Evolutionary conservation across 2,888 invertebrate species (phyloP), one percentile per base, ranked within the genome.

Genomic region (Drosophila algonquin): DNA sequence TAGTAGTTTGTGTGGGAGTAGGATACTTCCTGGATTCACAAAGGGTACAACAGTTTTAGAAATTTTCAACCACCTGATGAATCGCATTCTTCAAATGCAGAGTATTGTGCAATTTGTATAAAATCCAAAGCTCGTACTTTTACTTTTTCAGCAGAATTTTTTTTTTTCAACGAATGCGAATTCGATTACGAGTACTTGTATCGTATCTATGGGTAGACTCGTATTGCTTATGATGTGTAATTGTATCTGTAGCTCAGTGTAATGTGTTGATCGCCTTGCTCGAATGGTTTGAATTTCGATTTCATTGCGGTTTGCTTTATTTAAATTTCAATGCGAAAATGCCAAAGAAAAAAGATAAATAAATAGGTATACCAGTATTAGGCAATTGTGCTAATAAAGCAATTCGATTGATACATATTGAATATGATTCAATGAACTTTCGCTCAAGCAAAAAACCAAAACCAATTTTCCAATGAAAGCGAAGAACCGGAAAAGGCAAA

Each of bases 391-490:
- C 53, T 48, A 56, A 45, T 53, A 52, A 45, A 46, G 63, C 63
- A 53, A 60, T 63, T 16, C 52, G 9, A n/a, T 46, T 51, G 64
- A 57, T 68, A 24, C 24, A 24, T 24, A 69, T 30, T 46, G 48
- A 50, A 48, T 55, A 70, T 51, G 73, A 81, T 74, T 84, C 79
- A 79, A 69, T 81, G 85, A 85, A 81, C 85, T 79, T 72, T 81
- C 68, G 52, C 72, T 4, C 14, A 21, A 30, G 2, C 30, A 30
- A 30, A 30, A 14, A 51, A n/a, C 16, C 30, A 24, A 16, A 52
- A 48, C 46, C 16, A 14, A 50, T 60, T 55, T 54, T 61, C 47
- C 46, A 70, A 46, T 57, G 72, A 64, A 72, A 64, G 50, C 53
- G 59, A 44, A 60, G 60, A 21, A 44, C 47, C 59, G 65, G 46